phyloP scores from a whole-genome alignment of 2,797 vertebrate species.

The Selene dorsalis region DNA sequence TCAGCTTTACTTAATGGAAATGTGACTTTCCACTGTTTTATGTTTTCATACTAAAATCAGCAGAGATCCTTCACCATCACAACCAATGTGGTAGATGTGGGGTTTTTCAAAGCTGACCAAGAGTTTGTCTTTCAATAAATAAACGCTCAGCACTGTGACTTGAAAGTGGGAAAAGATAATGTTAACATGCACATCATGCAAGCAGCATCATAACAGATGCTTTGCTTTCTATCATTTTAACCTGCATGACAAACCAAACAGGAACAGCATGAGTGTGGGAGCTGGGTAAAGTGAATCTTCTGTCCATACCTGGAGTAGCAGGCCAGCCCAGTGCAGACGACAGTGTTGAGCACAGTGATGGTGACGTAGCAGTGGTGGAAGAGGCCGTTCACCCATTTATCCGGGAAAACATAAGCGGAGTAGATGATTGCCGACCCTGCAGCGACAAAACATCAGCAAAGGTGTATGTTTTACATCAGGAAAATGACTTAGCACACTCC shows the following conservation, averaged over 20 bases:
- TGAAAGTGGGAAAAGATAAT: background rate
- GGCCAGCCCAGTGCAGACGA: slow-evolving; percentile 86
- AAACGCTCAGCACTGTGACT: background rate
- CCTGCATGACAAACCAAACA: background rate
- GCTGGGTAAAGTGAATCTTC: background rate
- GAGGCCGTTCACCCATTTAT: slow-evolving; percentile 84
- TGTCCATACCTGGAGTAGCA: slow-evolving; percentile 93
- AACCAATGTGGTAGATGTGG: background rate
- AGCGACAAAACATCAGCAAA: background rate
- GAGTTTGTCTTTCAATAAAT: background rate
- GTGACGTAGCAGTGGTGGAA: slow-evolving; percentile 88
- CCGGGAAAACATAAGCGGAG: slow-evolving; percentile 89
- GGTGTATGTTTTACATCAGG: background rate
- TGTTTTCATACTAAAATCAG: background rate
- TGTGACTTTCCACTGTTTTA: background rate
- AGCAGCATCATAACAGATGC: background rate
- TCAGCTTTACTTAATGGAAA: background rate
- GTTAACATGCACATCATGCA: background rate
- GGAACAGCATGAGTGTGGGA: background rate
- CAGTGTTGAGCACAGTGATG: slow-evolving; percentile 86
- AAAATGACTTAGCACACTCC: background rate
- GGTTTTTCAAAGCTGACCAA: background rate
- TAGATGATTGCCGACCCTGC: slow-evolving; percentile 93
- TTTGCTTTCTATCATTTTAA: background rate
- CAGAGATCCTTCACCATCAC: too few relatives aligned